A percentile compares a stretch with the other conserved stretches of the same genome.
Evolutionary conservation across 2,888 invertebrate species (phyloP).

Genomic region (Idaea aversata): DNA sequence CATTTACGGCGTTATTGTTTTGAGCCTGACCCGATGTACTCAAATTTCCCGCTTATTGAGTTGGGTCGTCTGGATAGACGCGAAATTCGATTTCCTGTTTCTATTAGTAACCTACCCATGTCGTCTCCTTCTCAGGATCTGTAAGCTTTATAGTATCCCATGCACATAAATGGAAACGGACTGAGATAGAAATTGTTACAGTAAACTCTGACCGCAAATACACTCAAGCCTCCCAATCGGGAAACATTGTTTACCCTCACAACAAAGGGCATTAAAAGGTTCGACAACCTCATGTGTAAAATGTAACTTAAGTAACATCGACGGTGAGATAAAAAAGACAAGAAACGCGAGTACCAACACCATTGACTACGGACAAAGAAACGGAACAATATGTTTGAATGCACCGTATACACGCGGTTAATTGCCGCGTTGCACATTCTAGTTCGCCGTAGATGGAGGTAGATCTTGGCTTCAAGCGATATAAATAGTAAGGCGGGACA

Average conservation of each 20-base stretch:
- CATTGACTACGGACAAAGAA: slow-evolving; percentile 52
- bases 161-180: slow-evolving; percentile 26
- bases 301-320: slow-evolving; percentile 40
- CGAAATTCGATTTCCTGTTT: slow-evolving; percentile 57
- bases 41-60: slow-evolving; percentile 46
- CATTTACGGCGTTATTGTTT: slow-evolving; percentile 62
- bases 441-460: slow-evolving; percentile 71
- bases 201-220: slow-evolving; percentile 46
- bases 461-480: slow-evolving; percentile 63
- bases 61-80: slow-evolving; percentile 39
- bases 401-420: slow-evolving; percentile 52
- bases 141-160: slow-evolving; percentile 31
- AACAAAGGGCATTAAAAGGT: slow-evolving; percentile 57
- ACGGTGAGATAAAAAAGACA: slow-evolving; percentile 41
- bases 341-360: slow-evolving; percentile 36
- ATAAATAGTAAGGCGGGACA: slow-evolving; percentile 68
- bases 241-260: slow-evolving; percentile 51
- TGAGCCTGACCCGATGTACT: slow-evolving; percentile 49
- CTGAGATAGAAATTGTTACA: slow-evolving; percentile 34
- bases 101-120: slow-evolving; percentile 35
- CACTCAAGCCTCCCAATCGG: slow-evolving; percentile 46
- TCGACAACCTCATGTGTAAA: slow-evolving; percentile 56
- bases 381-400: slow-evolving; percentile 60
- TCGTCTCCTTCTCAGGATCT: slow-evolving; percentile 22
- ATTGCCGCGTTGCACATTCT: slow-evolving; percentile 59